Base-by-base conservation (phyloP, 2,113 vertebrate genomes). In the Nanger granti region DNA sequence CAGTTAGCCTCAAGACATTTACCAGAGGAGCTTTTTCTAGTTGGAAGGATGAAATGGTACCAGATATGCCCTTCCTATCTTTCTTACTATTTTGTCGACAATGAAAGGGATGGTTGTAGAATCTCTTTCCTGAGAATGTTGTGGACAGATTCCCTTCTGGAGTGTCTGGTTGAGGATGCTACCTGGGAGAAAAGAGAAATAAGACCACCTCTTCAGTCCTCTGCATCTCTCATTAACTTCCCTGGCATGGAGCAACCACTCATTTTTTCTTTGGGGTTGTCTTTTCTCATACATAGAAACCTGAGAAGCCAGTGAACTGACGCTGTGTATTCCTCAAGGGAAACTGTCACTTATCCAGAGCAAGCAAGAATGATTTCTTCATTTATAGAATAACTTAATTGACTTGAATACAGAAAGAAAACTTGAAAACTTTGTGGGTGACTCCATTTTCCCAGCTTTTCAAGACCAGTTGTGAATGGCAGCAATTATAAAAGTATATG, bases 1-100 rank as follows among this genome's bases (percentile, higher is more conserved):
- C 82, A 91, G 91, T 41, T 93, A 98, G 66, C 57, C 95, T 97
- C 76, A 89, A 96, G 96, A 95, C 37, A 97, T 97, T 87, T 47
- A 94, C 86, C 87, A 95, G 13, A 91, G 64, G 52, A 87, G 22
- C 2, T 13, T 89, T 92, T 97, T 89, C 88, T 91, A 96, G 82
- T 89, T 92, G 93, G 82, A 87, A 90, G 82, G 85, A 54, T 93
- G 54, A 95, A 88, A 88, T 87, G 85, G 47, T 55, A 88, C 54
- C 64, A 84, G 24, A 62, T 64, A 90, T 64, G 59, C 37, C 85
- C 47, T 95, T 92, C 73, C 95, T 1, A 0, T 79, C 59, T 94
- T 79, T 93, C 57, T 86, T 96, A 90, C 34, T 93, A 64, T 73
- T 91, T 88, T 95, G 83, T 83, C 79, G 59, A 29, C 59, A 59